These are phyloP conservation scores for Tridacna crocea DNA, from an alignment of 2,888 invertebrate genomes.

Conservation along the genomic window DNA sequence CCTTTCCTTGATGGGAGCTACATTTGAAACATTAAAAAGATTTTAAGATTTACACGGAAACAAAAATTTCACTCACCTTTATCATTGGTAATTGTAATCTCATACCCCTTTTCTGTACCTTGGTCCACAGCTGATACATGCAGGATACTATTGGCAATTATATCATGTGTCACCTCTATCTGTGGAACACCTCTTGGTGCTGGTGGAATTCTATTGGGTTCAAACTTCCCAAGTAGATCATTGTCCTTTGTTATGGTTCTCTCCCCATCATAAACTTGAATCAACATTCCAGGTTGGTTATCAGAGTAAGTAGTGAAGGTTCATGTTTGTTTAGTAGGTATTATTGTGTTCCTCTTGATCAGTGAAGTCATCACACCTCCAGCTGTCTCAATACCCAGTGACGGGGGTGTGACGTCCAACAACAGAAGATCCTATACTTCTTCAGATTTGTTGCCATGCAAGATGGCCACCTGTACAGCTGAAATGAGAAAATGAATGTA, in stretches of 20 bases:
- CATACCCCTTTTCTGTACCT: constrained; percentile 86
- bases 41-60: not conserved
- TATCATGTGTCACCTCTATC: constrained; percentile 87
- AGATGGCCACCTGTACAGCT: constrained; percentile 96
- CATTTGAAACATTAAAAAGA: not conserved
- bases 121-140: constrained; percentile 97
- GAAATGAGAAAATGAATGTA: constrained; percentile 41
- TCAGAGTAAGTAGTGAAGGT: constrained; percentile 98
- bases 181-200: constrained; percentile 95
- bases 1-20: no score
- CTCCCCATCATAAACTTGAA: constrained; percentile 84
- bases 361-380: constrained; percentile 98
- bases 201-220: constrained; percentile 97
- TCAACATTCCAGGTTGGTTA: constrained; percentile 92
- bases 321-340: constrained; percentile 98
- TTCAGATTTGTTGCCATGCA: constrained; percentile 84
- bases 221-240: constrained; percentile 96
- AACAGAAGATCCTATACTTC: constrained; percentile 84
- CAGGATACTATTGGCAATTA: constrained; percentile 92
- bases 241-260: constrained; percentile 85
- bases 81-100: constrained; percentile 89
- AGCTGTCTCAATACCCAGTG: constrained; percentile 94
- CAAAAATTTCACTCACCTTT: constrained; percentile 86
- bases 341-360: constrained; percentile 98
- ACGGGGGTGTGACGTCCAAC: constrained; percentile 87